Base-by-base conservation (phyloP, 2,888 invertebrate genomes). In the Syritta pipiens region DNA sequence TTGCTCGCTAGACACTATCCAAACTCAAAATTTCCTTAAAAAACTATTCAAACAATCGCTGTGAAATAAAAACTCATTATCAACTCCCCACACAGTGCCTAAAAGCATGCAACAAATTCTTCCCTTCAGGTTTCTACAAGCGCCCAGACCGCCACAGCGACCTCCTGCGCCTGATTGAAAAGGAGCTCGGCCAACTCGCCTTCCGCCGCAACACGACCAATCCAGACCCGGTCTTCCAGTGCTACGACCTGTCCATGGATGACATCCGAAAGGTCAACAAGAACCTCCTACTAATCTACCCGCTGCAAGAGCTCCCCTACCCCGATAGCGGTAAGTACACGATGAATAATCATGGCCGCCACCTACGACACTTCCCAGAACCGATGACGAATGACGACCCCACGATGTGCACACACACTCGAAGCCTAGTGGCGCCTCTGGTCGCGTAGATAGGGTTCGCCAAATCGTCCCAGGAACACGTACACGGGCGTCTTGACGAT, bases 281-380 rank as follows among this genome's bases (percentile, higher is more conserved):
- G 83, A 89, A 91, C 55, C 85, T 93, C 37, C 89, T 93, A 60
- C 89, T 93, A 42, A 89, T 91, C 24, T 93, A 93, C 86, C 88
- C 88, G 19, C 72, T 85, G 0, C 83, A 87, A 55, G 86, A 88
- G 46, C 77, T 88, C 49, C 85, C 86, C 1, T 84, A 86, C 82
- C 86, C 86, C 0, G 86, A 86, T 37, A 86, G 84, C 60, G 88
- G 87, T 86, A 90, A 90, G 6, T 90, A 91, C n/a, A n/a, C n/a
- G n/a, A n/a, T 79, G 89, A 89, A 59, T 42, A 30, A 10, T n/a
- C n/a, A n/a, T n/a, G n/a, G n/a, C n/a, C n/a, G n/a, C n/a, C n/a
- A 55, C 10, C 40, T 32, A 17, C 22, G 24, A 40, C 44, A 32
- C 30, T 60, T 60, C 53, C 37, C 44, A 55, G 62, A 62, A 62